A percentile compares a stretch with the other conserved stretches of the same genome.
These are phyloP conservation scores for Polypterus senegalus DNA, from an alignment of 2,113 vertebrate genomes.

Conservation along the genomic window DNA sequence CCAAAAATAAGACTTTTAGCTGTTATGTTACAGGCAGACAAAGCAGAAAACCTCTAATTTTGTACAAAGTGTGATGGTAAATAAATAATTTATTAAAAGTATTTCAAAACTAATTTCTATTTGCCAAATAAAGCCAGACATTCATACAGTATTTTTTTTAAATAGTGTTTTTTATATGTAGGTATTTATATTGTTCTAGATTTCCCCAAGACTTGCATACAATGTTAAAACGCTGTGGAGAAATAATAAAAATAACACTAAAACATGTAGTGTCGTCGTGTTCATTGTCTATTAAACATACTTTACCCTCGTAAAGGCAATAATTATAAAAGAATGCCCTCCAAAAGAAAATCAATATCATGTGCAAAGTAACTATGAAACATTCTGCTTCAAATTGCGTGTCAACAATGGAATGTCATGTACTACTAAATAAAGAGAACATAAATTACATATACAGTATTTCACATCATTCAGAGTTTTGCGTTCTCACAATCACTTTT, in stretches of 20 bases:
- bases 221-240: constrained; percentile 49
- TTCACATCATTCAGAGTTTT: constrained; percentile 40
- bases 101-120: constrained; percentile 70
- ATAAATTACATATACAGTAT: constrained; percentile 41
- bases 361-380: constrained; percentile 57
- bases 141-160: constrained; percentile 69
- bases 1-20: constrained; percentile 78
- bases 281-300: constrained; percentile 60
- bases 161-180: constrained; percentile 48
- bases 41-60: constrained; percentile 85
- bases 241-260: constrained; percentile 47
- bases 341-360: constrained; percentile 34
- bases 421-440: constrained; percentile 33
- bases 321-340: constrained; percentile 46
- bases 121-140: constrained; percentile 87
- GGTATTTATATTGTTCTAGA: constrained; percentile 39
- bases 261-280: constrained; percentile 41
- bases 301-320: constrained; percentile 75
- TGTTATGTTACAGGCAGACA: constrained; percentile 86
- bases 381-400: constrained; percentile 37
- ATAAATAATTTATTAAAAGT: constrained; percentile 66
- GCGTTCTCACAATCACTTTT: constrained; percentile 31
- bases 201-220: constrained; percentile 53
- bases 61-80: constrained; percentile 82
- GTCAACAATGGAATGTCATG: constrained; percentile 14